Conservation (phyloP, 2,797 vertebrate species). For the Chiloscyllium punctatum region DNA sequence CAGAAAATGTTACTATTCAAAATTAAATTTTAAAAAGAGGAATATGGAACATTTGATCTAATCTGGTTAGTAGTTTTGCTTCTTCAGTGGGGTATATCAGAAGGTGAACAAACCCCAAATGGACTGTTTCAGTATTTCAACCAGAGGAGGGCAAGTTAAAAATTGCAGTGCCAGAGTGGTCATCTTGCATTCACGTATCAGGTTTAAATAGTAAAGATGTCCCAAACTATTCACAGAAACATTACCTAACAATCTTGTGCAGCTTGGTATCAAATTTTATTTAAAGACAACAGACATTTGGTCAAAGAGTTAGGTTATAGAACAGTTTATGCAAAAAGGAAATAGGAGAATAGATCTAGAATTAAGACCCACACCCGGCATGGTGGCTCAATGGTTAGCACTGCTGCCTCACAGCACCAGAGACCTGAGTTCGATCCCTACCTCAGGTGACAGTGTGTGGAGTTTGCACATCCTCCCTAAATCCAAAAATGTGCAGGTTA, state of each 20-base stretch:
- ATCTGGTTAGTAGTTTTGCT: not conserved
- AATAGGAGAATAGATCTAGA: not conserved
- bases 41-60: not conserved
- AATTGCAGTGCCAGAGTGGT: not conserved
- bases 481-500: too few species aligned
- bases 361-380: not conserved
- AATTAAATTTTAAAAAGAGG: not conserved
- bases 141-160: not conserved
- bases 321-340: not conserved
- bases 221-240: not conserved
- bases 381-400: too few species aligned
- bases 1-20: not conserved
- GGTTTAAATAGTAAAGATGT: not conserved
- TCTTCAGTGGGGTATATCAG: not conserved
- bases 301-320: not conserved
- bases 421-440: too few species aligned
- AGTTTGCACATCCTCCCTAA: too few species aligned
- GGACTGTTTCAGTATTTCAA: not conserved
- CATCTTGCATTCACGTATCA: not conserved
- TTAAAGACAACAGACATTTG: too few species aligned
- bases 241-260: not conserved
- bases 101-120: not conserved
- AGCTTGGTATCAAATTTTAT: too few species aligned
- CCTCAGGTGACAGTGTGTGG: too few species aligned
- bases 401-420: too few species aligned